Base-by-base conservation (phyloP, 1,140 invertebrate species). In the Macrobrachium rosenbergii region DNA sequence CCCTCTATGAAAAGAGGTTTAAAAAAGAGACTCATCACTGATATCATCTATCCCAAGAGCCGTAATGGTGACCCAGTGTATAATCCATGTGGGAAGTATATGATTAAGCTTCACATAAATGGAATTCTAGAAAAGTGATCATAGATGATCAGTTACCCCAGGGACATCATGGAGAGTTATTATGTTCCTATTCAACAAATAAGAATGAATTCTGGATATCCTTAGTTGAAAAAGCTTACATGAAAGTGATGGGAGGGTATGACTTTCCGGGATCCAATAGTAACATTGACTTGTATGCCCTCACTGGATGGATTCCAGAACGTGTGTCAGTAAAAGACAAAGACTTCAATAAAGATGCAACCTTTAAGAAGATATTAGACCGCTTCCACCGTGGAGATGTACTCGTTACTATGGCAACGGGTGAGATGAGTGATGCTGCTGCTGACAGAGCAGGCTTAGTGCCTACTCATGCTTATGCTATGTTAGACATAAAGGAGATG, bases 221-320 rank as follows among this genome's bases (percentile, higher is more conserved):
- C 0, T 92, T 99, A 63, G 92, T 99, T 37, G 98, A 99, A 93
- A 99, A 99, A 92, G 98, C 98, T 0, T 99, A 99, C 91, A 97
- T 99, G 96, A 99, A 99, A 94, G 97, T 99, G 8, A 98, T 98
- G 96, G 96, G 96, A 17, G 98, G 98, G 8, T 99, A 99, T 92
- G 98, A 99, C 93, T 99, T 99, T 93, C 98, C 98, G 79, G 98
- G 98, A 69, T 99, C 98, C 11, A 99, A 99, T 93, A 99, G 98
- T 82, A 99, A 98, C 92, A 99, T 99, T 91, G 98, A 99, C 94
- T 93, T 99, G 2, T 97, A 99, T 93, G 97, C 98, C 0, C 92
- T 99, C 73, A 99, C 98, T 85, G 98, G 98, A 0, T 99, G 98
- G 98, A 99, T 99, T 90, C 98, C 98, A 28, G 98, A 99, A 91